Evolutionary conservation across 2,113 vertebrate species (phyloP).

Genomic region (Eolophus roseicapilla): DNA sequence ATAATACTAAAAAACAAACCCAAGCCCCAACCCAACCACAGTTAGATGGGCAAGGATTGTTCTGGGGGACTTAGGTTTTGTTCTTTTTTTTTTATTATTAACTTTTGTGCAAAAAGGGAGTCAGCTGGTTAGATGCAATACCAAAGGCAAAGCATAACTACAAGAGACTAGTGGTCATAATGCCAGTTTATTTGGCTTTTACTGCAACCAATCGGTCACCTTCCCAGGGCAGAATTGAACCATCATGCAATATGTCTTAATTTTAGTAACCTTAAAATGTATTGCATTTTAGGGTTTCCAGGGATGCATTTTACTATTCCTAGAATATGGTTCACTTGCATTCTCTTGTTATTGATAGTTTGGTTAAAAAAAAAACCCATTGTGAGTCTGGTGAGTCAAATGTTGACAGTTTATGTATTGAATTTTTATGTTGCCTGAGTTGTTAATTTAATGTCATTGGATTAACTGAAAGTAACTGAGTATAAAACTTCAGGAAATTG

Average conservation of each 20-base stretch:
- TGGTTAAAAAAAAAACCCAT: neutral
- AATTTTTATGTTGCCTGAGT: neutral
- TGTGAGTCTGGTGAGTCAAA: neutral
- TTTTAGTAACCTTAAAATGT: neutral
- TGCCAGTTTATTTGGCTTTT: neutral
- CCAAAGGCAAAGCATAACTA: neutral
- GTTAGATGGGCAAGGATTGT: neutral
- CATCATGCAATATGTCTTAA: neutral
- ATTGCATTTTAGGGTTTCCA: neutral
- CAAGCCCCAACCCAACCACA: neutral
- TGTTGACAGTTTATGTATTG: neutral
- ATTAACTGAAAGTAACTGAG: neutral
- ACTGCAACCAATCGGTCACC: neutral
- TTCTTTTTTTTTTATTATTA: neutral
- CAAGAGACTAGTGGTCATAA: neutral
- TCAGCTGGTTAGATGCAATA: neutral
- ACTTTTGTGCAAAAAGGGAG: neutral
- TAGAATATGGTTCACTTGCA: neutral
- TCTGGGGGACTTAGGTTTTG: fast-evolving
- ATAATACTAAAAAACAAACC: neutral
- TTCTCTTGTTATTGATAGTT: neutral
- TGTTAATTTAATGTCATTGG: neutral
- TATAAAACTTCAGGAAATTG: neutral
- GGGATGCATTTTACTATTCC: neutral
- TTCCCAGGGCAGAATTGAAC: neutral